Evolutionary conservation across 2,888 invertebrate species (phyloP).

Genomic region (Oxytorus armatus): DNA sequence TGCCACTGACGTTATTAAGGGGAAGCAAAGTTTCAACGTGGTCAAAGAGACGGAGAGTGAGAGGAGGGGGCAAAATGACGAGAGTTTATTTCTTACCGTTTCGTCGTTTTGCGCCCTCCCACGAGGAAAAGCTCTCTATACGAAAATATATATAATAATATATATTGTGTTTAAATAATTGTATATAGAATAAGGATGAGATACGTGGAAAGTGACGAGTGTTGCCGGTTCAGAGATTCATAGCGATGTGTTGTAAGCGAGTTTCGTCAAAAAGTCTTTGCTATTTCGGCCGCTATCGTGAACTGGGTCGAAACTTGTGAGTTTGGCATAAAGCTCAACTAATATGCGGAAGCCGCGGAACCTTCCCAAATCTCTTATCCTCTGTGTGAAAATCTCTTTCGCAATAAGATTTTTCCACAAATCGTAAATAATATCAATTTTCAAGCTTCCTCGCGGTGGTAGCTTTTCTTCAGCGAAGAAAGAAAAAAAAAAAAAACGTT

Average conservation of each 20-base stretch:
- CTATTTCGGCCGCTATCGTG: slow-evolving; percentile 66
- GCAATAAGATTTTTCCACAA: slow-evolving; percentile 6
- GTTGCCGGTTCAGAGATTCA: slow-evolving; percentile 31
- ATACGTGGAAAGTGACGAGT: slow-evolving; percentile 16
- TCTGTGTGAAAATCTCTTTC: slow-evolving; percentile 21
- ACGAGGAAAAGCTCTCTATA: slow-evolving; percentile 16
- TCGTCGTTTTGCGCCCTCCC: slow-evolving; percentile 40
- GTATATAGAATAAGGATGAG: neutral
- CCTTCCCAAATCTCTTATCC: slow-evolving; percentile 14
- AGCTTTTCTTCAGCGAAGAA: too few species aligned
- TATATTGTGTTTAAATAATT: neutral
- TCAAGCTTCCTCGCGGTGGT: too few species aligned
- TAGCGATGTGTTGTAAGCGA: slow-evolving; percentile 8
- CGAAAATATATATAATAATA: too few species aligned
- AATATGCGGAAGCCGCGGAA: slow-evolving; percentile 58
- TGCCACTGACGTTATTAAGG: slow-evolving; percentile 34
- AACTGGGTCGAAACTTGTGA: slow-evolving; percentile 64
- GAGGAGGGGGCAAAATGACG: slow-evolving; percentile 45
- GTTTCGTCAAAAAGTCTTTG: slow-evolving; percentile 44
- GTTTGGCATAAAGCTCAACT: slow-evolving; percentile 65
- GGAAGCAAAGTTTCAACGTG: slow-evolving; percentile 16
- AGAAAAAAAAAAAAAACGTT: too few species aligned
- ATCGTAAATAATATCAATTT: too few species aligned
- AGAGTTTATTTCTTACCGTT: slow-evolving; percentile 61
- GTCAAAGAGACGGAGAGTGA: too few species aligned